Percentiles rank a stretch among this genome's conserved stretches.
Conservation (phyloP, 2,113 vertebrate genomes). For the Fregata magnificens region DNA sequence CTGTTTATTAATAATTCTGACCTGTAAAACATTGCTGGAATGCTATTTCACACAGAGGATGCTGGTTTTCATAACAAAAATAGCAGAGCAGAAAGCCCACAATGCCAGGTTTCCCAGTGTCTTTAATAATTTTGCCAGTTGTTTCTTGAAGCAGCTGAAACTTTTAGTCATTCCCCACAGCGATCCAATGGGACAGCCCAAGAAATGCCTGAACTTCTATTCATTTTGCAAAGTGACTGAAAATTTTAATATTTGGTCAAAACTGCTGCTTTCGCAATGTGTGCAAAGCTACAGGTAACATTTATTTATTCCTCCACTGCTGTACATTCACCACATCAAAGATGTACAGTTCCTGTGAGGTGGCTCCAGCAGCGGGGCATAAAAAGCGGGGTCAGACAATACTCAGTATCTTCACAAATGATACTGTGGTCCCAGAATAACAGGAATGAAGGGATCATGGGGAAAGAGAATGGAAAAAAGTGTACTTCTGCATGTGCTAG, state of each 20-base stretch:
- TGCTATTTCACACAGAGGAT: neutral
- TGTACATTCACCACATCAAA: neutral
- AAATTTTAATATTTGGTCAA: neutral
- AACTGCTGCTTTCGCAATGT: neutral
- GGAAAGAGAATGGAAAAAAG: neutral
- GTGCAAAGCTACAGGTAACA: neutral
- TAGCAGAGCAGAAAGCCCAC: neutral
- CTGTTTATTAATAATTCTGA: neutral
- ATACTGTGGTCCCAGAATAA: neutral
- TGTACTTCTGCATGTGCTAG: neutral
- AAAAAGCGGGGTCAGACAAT: neutral
- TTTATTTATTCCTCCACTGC: neutral
- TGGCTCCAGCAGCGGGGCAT: neutral
- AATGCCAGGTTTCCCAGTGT: neutral
- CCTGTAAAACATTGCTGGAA: neutral
- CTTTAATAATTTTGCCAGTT: neutral
- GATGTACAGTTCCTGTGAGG: neutral
- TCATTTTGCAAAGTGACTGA: neutral
- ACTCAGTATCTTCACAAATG: neutral
- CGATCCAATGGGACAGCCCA: neutral
- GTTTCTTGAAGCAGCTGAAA: neutral
- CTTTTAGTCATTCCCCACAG: neutral
- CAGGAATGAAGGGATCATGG: neutral
- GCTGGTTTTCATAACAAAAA: neutral
- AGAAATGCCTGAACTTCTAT: neutral